phyloP scores from a whole-genome alignment of 2,888 invertebrate species.

The Ceraclea dissimilis region DNA sequence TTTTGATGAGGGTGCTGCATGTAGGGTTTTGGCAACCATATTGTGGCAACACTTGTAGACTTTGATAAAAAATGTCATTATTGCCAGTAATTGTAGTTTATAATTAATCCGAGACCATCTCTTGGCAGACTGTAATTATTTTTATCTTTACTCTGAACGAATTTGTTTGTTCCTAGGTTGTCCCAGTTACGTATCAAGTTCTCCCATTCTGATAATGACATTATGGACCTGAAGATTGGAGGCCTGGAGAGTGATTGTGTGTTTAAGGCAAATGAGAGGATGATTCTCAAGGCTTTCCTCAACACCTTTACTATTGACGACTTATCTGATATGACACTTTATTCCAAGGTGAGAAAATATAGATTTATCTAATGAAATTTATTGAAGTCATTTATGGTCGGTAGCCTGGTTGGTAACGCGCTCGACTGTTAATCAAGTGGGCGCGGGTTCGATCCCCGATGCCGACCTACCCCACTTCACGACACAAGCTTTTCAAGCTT shows the following conservation, averaged over 20 bases:
- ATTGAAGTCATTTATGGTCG: not conserved
- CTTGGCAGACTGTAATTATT: not conserved
- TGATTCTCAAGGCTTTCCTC: constrained; percentile 63
- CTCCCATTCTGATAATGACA: constrained; percentile 63
- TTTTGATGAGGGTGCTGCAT: too few species aligned
- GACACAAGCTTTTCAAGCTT: too few species aligned
- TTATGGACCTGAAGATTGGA: constrained; percentile 57
- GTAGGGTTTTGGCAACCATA: too few species aligned
- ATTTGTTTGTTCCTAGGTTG: constrained; percentile 34
- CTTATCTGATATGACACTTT: constrained; percentile 64
- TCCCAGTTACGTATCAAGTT: constrained; percentile 57
- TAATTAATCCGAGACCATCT: too few species aligned
- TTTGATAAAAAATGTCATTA: too few species aligned
- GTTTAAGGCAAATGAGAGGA: constrained; percentile 69
- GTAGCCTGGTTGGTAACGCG: too few species aligned
- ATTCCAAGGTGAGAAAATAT: constrained; percentile 53
- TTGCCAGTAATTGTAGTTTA: too few species aligned
- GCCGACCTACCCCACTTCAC: too few species aligned
- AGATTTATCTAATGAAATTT: too few species aligned
- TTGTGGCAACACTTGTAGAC: too few species aligned
- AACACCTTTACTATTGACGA: constrained; percentile 64
- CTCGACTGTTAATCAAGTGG: too few species aligned
- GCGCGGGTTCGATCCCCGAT: too few species aligned
- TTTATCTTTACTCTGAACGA: not conserved
- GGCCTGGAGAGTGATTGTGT: constrained; percentile 69